A percentile compares a stretch with the other conserved stretches of the same genome.
Evolutionary conservation across 2,888 invertebrate genomes (phyloP).

Genomic region (Cantharis nigra): DNA sequence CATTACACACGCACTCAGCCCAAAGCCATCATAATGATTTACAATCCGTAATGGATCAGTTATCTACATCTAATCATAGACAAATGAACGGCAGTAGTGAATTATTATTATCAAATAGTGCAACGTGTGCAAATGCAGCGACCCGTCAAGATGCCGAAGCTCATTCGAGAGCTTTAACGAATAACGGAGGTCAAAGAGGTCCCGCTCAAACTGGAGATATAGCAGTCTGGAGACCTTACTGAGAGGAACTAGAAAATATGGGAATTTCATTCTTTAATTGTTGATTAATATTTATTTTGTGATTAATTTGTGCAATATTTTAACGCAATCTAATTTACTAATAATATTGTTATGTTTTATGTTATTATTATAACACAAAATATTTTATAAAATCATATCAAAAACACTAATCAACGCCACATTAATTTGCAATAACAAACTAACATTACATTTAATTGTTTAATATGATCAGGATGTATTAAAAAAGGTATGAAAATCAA

Average conservation of each 20-base stretch:
- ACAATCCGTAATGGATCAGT: constrained; percentile 78
- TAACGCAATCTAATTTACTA: background rate
- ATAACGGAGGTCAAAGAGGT: constrained; percentile 60
- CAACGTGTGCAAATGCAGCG: constrained; percentile 64
- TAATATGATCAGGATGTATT: background rate
- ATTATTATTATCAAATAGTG: constrained; percentile 61
- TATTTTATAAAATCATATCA: constrained; percentile 4
- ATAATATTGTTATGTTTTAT: background rate
- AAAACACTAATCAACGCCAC: background rate
- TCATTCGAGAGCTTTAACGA: constrained; percentile 52
- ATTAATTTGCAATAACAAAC: background rate
- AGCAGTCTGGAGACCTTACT: constrained; percentile 81
- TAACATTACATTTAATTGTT: background rate
- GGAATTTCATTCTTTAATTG: constrained; percentile 30
- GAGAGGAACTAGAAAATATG: constrained; percentile 42
- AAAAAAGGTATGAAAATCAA: background rate
- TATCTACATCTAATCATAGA: constrained; percentile 65
- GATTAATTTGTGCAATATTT: constrained; percentile 9
- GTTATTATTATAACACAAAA: background rate
- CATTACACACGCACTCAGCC: constrained; percentile 67
- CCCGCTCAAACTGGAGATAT: constrained; percentile 67
- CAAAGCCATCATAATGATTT: constrained; percentile 64
- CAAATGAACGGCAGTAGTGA: constrained; percentile 58
- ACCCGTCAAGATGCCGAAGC: constrained; percentile 63
- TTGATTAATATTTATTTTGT: constrained; percentile 18